A percentile compares a stretch with the other conserved stretches of the same genome.
These are phyloP conservation scores for Lasiommata megera DNA, from an alignment of 2,888 invertebrate genomes.

Conservation along the genomic window DNA sequence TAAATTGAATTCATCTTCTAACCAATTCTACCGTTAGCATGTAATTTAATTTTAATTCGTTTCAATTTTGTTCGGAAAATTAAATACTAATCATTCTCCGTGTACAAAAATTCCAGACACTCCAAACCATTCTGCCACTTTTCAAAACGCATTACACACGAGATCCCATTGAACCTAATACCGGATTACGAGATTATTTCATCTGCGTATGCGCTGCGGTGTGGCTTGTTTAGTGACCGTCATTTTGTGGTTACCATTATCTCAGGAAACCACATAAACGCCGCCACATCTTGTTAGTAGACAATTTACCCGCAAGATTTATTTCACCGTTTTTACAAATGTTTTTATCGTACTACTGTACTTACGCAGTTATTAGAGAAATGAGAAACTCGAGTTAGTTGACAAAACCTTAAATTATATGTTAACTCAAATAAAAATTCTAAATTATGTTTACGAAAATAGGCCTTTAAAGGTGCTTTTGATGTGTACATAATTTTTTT, in stretches of 20 bases:
- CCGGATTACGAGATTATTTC: slow-evolving; percentile 20
- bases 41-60: slow-evolving; percentile 9
- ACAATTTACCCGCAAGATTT: slow-evolving; percentile 53
- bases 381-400: slow-evolving; percentile 11
- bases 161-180: slow-evolving; percentile 12
- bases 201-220: slow-evolving; percentile 34
- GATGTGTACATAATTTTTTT: too few species aligned
- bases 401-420: not conserved
- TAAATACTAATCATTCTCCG: not conserved
- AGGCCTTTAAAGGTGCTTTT: too few species aligned
- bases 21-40: not conserved
- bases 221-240: slow-evolving; percentile 53
- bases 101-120: slow-evolving; percentile 6
- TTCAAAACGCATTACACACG: slow-evolving; percentile 5
- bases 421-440: not conserved
- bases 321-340: slow-evolving; percentile 38
- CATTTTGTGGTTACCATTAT: slow-evolving; percentile 63
- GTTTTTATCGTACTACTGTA: slow-evolving; percentile 23
- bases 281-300: slow-evolving; percentile 58
- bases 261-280: slow-evolving; percentile 46
- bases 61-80: slow-evolving; percentile 5
- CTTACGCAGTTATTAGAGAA: slow-evolving; percentile 25
- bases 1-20: too few species aligned
- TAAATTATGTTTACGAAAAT: too few species aligned
- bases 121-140: slow-evolving; percentile 13